Conservation (phyloP, 2,113 vertebrate species). For the Syngnathus typhle region DNA sequence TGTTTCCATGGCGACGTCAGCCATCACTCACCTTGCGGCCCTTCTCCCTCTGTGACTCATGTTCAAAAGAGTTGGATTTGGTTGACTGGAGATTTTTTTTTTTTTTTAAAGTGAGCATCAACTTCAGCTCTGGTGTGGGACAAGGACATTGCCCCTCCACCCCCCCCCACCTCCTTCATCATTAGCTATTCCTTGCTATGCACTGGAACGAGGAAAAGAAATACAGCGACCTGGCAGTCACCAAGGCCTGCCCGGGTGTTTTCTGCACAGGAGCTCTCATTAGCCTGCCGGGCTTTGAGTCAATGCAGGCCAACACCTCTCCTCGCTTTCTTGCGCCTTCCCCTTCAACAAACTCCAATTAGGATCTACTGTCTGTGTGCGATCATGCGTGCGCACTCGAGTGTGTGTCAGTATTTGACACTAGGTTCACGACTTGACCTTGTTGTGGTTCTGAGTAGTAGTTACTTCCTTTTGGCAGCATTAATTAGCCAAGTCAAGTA, state of each 20-base stretch:
- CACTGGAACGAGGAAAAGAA: slow-evolving; percentile 9
- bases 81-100: background rate
- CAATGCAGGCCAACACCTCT: slow-evolving; percentile 49
- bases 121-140: slow-evolving; percentile 20
- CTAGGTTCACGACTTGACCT: slow-evolving; percentile 31
- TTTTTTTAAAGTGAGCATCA: background rate
- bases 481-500: slow-evolving; percentile 54
- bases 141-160: slow-evolving; percentile 15
- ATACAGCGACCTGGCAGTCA: slow-evolving; percentile 20
- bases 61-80: background rate
- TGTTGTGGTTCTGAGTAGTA: slow-evolving; percentile 39
- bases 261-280: slow-evolving; percentile 41
- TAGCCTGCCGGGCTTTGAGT: slow-evolving; percentile 46
- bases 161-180: background rate
- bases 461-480: slow-evolving; percentile 9
- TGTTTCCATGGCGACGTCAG: slow-evolving; percentile 38
- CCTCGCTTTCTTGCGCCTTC: slow-evolving; percentile 32
- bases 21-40: slow-evolving; percentile 19
- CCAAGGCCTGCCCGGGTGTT: slow-evolving; percentile 8
- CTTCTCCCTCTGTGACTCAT: slow-evolving; percentile 24
- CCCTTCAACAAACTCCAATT: slow-evolving; percentile 40
- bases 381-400: slow-evolving; percentile 3
- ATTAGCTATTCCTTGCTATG: slow-evolving; percentile 5
- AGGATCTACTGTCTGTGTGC: slow-evolving; percentile 6
- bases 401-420: slow-evolving; percentile 13